These are phyloP conservation scores for Geothlypis trichas DNA, from an alignment of 2,113 vertebrate species.

Conservation along the genomic window DNA sequence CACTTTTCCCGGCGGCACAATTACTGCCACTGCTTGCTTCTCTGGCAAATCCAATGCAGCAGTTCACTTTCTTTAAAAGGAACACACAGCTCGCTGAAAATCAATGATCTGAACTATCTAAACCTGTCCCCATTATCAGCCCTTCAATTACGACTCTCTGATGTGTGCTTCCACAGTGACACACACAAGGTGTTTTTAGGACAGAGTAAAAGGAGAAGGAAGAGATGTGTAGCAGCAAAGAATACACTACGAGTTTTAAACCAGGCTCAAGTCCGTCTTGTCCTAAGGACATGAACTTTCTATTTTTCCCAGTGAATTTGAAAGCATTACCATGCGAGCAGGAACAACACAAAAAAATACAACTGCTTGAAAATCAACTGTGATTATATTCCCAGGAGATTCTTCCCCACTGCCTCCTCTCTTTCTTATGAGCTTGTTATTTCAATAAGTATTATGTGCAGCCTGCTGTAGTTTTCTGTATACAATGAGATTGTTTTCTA, in stretches of 20 bases:
- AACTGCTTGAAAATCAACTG: background rate
- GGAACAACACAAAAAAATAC: background rate
- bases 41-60: background rate
- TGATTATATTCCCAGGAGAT: background rate
- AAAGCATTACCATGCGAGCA: background rate
- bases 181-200: background rate
- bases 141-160: background rate
- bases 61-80: background rate
- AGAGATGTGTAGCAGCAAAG: background rate
- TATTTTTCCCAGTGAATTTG: background rate
- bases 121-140: background rate
- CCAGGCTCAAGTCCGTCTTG: background rate
- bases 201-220: background rate
- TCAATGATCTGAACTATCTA: background rate
- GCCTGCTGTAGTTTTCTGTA: background rate
- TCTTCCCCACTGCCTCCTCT: background rate
- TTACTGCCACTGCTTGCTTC: background rate
- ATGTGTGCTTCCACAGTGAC: background rate
- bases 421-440: background rate
- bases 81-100: background rate
- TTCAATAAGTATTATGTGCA: background rate
- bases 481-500: background rate
- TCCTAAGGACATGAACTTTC: background rate
- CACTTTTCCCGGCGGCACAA: background rate
- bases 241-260: background rate